A percentile compares a stretch with the other conserved stretches of the same genome.
phyloP scores from a whole-genome alignment of 1,140 invertebrate genomes.

The Drosophila orena region DNA sequence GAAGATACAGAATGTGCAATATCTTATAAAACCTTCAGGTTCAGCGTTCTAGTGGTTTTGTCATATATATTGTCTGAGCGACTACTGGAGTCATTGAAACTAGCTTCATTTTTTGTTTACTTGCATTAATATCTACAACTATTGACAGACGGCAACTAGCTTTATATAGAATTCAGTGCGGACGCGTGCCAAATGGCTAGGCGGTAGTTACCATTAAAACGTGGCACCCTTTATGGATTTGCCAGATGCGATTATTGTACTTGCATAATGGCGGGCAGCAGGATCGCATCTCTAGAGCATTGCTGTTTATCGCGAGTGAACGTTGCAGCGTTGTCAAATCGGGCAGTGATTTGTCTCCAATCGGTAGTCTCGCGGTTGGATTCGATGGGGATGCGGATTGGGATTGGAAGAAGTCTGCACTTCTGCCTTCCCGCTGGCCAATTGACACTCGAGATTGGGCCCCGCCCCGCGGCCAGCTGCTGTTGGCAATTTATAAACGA shows the following conservation, averaged over 20 bases:
- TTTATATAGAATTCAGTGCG: neutral
- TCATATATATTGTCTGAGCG: neutral
- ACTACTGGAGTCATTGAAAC: no score
- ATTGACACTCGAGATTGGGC: constrained; percentile 66
- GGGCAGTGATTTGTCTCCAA: constrained; percentile 76
- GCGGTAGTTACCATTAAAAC: neutral
- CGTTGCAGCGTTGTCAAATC: constrained; percentile 65
- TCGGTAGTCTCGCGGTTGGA: constrained; percentile 26
- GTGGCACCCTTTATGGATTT: constrained; percentile 16
- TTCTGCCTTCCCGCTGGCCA: constrained; percentile 43
- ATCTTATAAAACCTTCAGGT: no score
- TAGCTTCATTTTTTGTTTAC: neutral
- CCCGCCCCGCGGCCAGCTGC: constrained; percentile 28
- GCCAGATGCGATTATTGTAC: constrained; percentile 19
- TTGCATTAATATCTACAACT: neutral
- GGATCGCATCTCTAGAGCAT: constrained; percentile 43
- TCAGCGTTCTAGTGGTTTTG: no score
- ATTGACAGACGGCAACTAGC: neutral
- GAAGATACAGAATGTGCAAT: neutral
- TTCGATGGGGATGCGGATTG: constrained; percentile 6
- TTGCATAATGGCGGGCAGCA: constrained; percentile 10
- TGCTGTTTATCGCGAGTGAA: constrained; percentile 34
- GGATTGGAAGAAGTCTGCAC: constrained; percentile 18
- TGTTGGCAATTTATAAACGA: constrained; percentile 80
- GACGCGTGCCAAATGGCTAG: constrained; percentile 15